Base-by-base conservation (phyloP, 92 coral and sea anemone genomes). In the Epizoanthus ramosus region DNA sequence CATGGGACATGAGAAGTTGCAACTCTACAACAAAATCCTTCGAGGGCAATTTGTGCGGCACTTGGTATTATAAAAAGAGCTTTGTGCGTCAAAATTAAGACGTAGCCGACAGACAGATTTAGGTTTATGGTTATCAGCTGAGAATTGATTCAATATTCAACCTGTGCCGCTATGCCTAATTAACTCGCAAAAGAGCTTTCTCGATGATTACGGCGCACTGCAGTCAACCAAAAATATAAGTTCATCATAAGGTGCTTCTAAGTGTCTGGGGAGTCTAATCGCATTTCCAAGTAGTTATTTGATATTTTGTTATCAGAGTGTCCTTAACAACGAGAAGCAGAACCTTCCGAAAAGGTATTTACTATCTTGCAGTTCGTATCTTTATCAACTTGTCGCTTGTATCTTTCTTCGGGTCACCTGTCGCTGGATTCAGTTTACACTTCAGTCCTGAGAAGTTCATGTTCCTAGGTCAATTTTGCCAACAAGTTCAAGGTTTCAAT, bases 381-480 rank as follows among this genome's bases (percentile, higher is more conserved):
- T 60, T 23, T 61, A 77, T 41, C 82, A 77, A 21, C 66, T 77
- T 77, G 82, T 61, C 71, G 39, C 59, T 22, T 4, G 57, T 25
- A 43, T 77, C 82, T 77, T 37, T 77, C 82, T 77, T 59, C 82
- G 71, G 82, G 82, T 77, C 82, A 77, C 82, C 82, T 43, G 82
- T 77, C 41, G 82, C 18, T 31, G 17, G 71, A 39, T 39, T 77
- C 82, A 77, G 1, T 56, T 77, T 77, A 77, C 82, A 77, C 82
- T 77, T 61, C 57, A 77, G 54, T 43, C 15, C 45, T 63, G 82
- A 77, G 82, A n/a, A 77, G 82, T 61, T 61, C 82, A 59, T 18
- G 16, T 76, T 45, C 25, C 59, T 77, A 77, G 82, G 82, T 77
- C 82, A 77, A 61, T 47, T 77, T 43, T 39, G 54, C 70, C 50